Conservation (phyloP, 2,888 invertebrate genomes). For the Nudaria mundana region DNA sequence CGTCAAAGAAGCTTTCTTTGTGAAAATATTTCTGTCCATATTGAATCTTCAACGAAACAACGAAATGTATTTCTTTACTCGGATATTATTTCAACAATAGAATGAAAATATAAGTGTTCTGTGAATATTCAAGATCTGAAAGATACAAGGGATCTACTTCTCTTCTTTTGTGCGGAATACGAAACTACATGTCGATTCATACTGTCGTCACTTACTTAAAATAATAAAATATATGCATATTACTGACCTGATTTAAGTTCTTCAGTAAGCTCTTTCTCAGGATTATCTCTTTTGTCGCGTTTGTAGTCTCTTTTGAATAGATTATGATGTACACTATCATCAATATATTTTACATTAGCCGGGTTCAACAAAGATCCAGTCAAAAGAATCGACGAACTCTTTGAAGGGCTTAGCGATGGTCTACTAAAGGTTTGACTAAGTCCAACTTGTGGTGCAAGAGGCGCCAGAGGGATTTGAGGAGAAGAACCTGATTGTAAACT, state of each 20-base stretch:
- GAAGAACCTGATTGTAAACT: constrained; percentile 43
- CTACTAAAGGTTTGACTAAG: constrained; percentile 30
- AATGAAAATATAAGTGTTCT: no score
- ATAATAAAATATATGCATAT: no score
- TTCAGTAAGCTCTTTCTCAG: constrained; percentile 62
- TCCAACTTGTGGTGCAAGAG: constrained; percentile 29
- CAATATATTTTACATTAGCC: constrained; percentile 83
- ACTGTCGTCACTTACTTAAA: no score
- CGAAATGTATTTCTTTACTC: no score
- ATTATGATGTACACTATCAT: constrained; percentile 71
- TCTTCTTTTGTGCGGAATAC: no score
- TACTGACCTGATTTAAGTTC: constrained; percentile 31
- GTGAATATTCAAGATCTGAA: no score
- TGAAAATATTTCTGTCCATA: no score
- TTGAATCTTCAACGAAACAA: no score
- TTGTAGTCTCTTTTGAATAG: constrained; percentile 76
- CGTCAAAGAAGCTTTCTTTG: no score
- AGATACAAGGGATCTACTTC: no score
- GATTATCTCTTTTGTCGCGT: constrained; percentile 74
- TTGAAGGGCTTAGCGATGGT: constrained; percentile 50
- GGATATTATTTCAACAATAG: no score
- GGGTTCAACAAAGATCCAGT: constrained; percentile 77
- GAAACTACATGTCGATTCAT: no score
- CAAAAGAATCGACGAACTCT: constrained; percentile 58
- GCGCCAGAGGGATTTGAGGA: constrained; percentile 40